phyloP scores from a whole-genome alignment of 2,888 invertebrate genomes.

The Masnerella sp. region DNA sequence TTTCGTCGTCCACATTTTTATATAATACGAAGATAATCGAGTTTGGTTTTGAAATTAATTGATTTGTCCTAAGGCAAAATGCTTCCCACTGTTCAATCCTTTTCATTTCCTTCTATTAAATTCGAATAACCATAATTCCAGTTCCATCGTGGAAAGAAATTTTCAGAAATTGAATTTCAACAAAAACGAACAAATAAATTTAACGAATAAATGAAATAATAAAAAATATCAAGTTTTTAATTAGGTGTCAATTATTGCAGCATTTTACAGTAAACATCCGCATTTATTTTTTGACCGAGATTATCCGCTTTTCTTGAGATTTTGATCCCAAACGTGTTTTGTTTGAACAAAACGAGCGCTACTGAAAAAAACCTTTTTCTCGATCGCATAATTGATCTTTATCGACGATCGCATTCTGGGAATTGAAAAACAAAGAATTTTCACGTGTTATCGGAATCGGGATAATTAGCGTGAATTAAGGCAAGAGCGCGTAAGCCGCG shows the following conservation, averaged over 20 bases:
- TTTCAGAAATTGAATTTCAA: too few species aligned
- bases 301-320: slow-evolving; percentile 19
- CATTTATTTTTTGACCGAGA: slow-evolving; percentile 9
- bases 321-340: neutral
- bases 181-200: too few species aligned
- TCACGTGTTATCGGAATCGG: slow-evolving; percentile 6
- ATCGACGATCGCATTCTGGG: slow-evolving; percentile 4
- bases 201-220: too few species aligned
- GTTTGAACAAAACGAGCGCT: slow-evolving; percentile 23
- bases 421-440: slow-evolving; percentile 10
- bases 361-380: slow-evolving; percentile 6
- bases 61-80: slow-evolving; percentile 23
- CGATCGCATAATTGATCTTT: neutral
- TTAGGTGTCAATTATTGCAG: too few species aligned
- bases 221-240: too few species aligned
- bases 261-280: too few species aligned
- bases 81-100: slow-evolving; percentile 16
- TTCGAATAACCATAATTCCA: neutral
- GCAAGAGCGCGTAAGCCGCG: slow-evolving; percentile 48
- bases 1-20: too few species aligned
- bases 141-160: neutral
- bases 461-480: slow-evolving; percentile 66
- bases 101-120: slow-evolving; percentile 25
- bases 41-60: slow-evolving; percentile 16
- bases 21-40: slow-evolving; percentile 3